Evolutionary conservation across 2,888 invertebrate species (phyloP), one percentile per base, ranked within the genome.

Genomic region (Charanyca ferruginea): DNA sequence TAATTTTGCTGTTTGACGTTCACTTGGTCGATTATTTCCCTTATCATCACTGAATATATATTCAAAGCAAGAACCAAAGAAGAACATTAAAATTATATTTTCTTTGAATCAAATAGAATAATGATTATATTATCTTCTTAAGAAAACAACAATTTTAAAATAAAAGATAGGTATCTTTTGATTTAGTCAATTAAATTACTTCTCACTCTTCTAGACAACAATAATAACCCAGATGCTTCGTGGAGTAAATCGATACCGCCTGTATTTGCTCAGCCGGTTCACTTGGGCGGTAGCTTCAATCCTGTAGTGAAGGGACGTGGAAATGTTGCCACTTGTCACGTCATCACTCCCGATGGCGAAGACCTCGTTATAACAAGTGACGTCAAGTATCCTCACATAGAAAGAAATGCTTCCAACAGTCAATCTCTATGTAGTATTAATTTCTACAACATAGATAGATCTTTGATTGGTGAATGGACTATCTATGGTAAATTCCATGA

Each of bases 321-420:
- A 0, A 28, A 53, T 3, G 60, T 83, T 1, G 35, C 76, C 5
- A 76, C 83, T 3, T 91, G 91, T 51, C 88, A 88, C 66, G 77
- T 90, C 20, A 63, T 89, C 7, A 90, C 90, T 3, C 90, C 90
- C 0, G 57, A 76, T n/a, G 87, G 85, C 5, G 87, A 87, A 81
- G 74, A 87, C 71, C 73, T 87, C 47, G 78, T 84, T 3, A 64
- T 87, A 11, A 70, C 64, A 6, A 58, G 35, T 2, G 82, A 85
- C 25, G 75, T 80, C 28, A 60, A 79, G 6, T 87, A 86, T 52
- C 86, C 84, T n/a, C 75, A 85, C 41, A 83, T 89, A 22, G 70
- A 73, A 55, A 84, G 84, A 28, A 80, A 80, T 41, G 71, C 58
- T 22, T 51, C 62, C 0, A 61, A 61, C 20, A 57, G 13, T 45